Evolutionary conservation across 2,797 vertebrate genomes (phyloP), one percentile per base, ranked within the genome.

Genomic region (Australoheros facetus): DNA sequence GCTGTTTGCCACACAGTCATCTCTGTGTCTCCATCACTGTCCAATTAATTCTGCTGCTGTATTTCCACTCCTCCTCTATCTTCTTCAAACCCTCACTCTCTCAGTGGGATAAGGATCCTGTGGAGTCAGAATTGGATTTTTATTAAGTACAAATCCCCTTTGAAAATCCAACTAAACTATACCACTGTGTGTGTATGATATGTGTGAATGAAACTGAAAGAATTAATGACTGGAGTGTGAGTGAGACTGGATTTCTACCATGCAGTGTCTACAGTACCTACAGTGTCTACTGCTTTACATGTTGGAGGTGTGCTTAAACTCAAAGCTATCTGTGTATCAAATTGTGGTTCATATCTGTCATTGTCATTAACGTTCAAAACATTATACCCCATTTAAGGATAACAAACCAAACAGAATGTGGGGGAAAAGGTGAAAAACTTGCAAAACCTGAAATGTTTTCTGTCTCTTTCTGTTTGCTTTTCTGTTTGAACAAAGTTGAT

Each of bases 81-180:
- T 39, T 72, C 75, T 72, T 83, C 84, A 85, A 81, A 78, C 82
- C 72, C 73, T 55, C 70, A 0, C 60, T 57, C 78, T 82, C 86
- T 80, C 85, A 76, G 71, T 72, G 48, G 78, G 83, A 79, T 79
- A 76, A 88, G 70, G 26, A 78, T 89, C 89, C 88, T 37, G 82
- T 56, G 58, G 88, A 83, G 91, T 71, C 28, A 51, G 80, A 87
- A 91, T 87, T 86, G 71, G 87, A 90, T 87, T 92, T 90, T 87
- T 85, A 85, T 91, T 87, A 89, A 80, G 70, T 77, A 75, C 75
- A 88, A 91, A 88, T 85, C 83, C 83, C 73, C 58, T 90, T 84
- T 81, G 75, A 89, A 86, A 87, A 76, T 84, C 73, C 57, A 83
- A 82, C 80, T 83, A 78, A 81, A 71, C 73, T 79, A 37, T 72